These are phyloP conservation scores for Haliclystus octoradiatus DNA, from an alignment of 30 jellyfish, hydroid and myxozoan species.

Conservation along the genomic window DNA sequence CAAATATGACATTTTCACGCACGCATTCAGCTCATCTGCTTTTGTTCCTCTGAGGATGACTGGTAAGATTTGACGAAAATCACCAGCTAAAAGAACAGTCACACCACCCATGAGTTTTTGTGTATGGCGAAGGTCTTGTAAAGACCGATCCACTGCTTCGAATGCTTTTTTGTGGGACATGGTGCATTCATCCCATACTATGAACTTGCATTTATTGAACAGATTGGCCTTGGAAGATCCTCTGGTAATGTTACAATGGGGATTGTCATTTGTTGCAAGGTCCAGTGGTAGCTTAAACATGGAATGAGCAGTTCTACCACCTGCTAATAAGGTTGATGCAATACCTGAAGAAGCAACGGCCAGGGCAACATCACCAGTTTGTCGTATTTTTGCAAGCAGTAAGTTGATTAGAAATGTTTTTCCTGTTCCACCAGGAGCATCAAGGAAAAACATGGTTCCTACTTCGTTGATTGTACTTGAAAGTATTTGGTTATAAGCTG, in stretches of 20 bases:
- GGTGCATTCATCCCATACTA: conserved; percentile 31
- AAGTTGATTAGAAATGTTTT: conserved; percentile 29
- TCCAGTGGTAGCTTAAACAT: conserved; percentile 21
- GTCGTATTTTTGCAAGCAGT: conserved; percentile 12
- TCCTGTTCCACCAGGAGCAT: conserved; percentile 85
- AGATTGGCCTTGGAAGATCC: conserved; percentile 11
- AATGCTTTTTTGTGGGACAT: conserved; percentile 44
- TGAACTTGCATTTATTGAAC: conserved; percentile 3
- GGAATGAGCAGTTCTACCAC: conserved; percentile 54
- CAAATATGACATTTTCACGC: not conserved
- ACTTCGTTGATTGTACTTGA: not conserved
- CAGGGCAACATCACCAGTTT: conserved; percentile 26
- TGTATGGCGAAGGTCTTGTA: conserved; percentile 17
- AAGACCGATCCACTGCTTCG: conserved; percentile 29
- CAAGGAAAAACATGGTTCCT: conserved; percentile 20
- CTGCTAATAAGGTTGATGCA: conserved; percentile 54
- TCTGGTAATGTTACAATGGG: conserved; percentile 7
- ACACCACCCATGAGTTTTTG: conserved; percentile 38
- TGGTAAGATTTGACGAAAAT: conserved; percentile 1
- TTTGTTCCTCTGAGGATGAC: conserved; percentile 4
- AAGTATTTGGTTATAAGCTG: not conserved
- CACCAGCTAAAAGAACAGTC: conserved; percentile 8
- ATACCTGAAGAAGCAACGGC: conserved; percentile 55
- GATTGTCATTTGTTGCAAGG: not conserved
- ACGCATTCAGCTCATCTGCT: conserved; percentile 5